Evolutionary conservation across 2,888 invertebrate genomes (phyloP), one percentile per base, ranked within the genome.

Genomic region (Synanthedon tipuliformis): DNA sequence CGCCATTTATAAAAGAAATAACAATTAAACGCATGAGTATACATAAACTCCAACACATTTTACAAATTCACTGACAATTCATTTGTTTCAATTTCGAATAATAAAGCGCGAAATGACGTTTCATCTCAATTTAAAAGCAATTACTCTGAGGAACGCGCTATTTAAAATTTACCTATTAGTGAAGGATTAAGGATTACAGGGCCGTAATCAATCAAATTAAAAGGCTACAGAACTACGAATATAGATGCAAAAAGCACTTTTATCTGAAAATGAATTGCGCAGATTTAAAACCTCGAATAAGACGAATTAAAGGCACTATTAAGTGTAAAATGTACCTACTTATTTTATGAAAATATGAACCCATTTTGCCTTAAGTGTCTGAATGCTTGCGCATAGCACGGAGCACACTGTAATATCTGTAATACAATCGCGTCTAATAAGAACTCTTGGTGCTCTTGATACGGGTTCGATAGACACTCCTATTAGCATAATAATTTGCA

Each of bases 351-450:
- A 13, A 45, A 45, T 45, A 12, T 13, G 34, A 13, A 15, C n/a
- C 15, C 45, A 15, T n/a, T 45, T 45, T 15, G n/a, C 45, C 13
- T 15, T 3, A 41, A 15, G 10, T 34, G 34, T 34, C 34, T 8
- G 34, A 34, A 34, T 34, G 48, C 15, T 45, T 8, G n/a, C 49
- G 49, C 23, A 12, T 15, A 3, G 12, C 11, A 13, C 40, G 27
- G 12, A 12, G 50, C 50, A 12, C 50, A 12, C 7, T 7, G 40
- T 51, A 64, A 65, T 74, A 77, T 77, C 75, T 68, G 63, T 75
- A 77, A 76, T 77, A 72, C 70, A 73, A 77, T 78, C 74, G 60
- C 67, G 64, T 71, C 70, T 68, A 69, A 75, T 77, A 77, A 73
- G 71, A 71, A 70, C 66, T 63, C 66, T 65, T 34, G 10, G 34